Evolutionary conservation across 1,140 invertebrate species (phyloP), one percentile per base, ranked within the genome.

Genomic region (Adoxophyes honmai): DNA sequence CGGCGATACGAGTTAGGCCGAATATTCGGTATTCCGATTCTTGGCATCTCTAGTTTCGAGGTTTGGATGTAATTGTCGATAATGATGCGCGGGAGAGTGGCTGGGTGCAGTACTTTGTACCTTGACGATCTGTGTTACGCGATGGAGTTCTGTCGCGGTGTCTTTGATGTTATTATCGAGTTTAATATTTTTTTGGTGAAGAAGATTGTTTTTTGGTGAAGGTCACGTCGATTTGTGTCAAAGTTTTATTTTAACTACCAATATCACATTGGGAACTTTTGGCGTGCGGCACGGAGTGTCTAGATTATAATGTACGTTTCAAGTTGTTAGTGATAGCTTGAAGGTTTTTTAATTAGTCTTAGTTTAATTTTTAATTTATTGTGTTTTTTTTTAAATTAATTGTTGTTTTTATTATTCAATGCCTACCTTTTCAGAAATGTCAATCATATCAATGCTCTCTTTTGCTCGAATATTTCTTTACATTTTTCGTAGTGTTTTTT

Each of bases 31-130:
- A n/a, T n/a, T n/a, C n/a, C n/a, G n/a, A n/a, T n/a, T n/a, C n/a
- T n/a, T n/a, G n/a, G n/a, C n/a, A n/a, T n/a, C n/a, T n/a, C n/a
- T n/a, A n/a, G n/a, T n/a, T 48, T 11, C 28, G 16, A 21, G 42
- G 42, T 48, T 48, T 48, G 42, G 42, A 48, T 48, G 42, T 48
- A 48, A 48, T 48, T 48, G 42, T 48, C 42, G 21, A 48, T 48
- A 48, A 48, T 48, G 42, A 48, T 18, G 42, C 39, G 15, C 13
- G 16, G 18, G 21, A 48, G 16, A 48, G 42, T 48, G 21, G 42
- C 42, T 28, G 15, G 7, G 39, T 38, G 42, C 11, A 48, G 21
- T 18, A 39, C n/a, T n/a, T n/a, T n/a, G n/a, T n/a, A n/a, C n/a
- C n/a, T n/a, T n/a, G n/a, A n/a, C n/a, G n/a, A n/a, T n/a, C n/a